Percentiles rank a stretch among this genome's conserved stretches.
phyloP scores from a whole-genome alignment of 2,797 vertebrate species.

The Pitangus sulphuratus region DNA sequence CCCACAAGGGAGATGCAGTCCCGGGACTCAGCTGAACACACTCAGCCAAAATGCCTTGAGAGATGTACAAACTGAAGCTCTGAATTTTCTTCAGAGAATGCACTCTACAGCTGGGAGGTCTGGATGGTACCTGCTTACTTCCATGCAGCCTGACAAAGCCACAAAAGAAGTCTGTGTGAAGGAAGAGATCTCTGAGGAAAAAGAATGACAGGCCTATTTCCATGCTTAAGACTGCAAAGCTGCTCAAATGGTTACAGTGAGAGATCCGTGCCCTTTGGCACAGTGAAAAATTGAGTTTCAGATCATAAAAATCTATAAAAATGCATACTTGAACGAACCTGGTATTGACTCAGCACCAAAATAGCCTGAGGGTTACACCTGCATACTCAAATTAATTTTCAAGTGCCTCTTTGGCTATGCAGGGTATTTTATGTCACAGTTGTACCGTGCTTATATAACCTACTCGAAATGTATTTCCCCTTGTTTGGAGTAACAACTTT shows the following conservation, averaged over 20 bases:
- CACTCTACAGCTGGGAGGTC: background rate
- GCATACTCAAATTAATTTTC: conserved; percentile 58
- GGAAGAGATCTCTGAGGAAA: background rate
- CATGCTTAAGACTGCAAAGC: background rate
- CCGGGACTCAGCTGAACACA: background rate
- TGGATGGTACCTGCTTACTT: background rate
- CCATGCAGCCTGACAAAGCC: background rate
- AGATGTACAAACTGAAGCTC: background rate
- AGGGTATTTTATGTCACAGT: conserved; percentile 32
- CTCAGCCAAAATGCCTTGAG: background rate
- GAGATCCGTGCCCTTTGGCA: conserved; percentile 2
- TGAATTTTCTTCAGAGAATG: background rate
- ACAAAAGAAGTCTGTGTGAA: background rate
- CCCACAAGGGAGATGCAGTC: background rate
- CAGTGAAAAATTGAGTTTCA: background rate
- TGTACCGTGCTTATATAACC: conserved; percentile 39
- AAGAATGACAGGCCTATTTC: background rate
- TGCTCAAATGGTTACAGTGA: background rate
- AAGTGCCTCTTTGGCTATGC: conserved; percentile 49
- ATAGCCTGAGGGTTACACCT: conserved; percentile 55
- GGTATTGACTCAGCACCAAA: conserved; percentile 36
- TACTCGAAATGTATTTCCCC: conserved; percentile 42
- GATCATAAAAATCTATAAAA: conserved; percentile 1
- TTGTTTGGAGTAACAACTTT: conserved; percentile 30
- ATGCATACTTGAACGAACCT: background rate